Evolutionary conservation across 1,140 invertebrate species (phyloP), one percentile per base, ranked within the genome.

Genomic region (Zaprionus ghesquierei): DNA sequence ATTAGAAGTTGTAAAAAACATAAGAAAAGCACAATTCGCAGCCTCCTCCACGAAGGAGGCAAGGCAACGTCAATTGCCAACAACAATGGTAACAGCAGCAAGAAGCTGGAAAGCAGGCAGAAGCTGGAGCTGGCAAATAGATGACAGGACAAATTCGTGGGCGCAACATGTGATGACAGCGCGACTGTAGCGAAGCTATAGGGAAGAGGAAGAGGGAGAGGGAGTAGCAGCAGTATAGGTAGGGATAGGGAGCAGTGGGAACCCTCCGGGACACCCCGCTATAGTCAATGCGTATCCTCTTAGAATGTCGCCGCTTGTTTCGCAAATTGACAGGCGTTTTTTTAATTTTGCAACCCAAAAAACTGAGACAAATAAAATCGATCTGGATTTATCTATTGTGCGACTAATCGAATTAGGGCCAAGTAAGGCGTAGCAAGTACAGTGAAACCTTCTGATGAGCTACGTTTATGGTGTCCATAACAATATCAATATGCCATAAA

Each of bases 1-100:
- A 86, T 86, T 87, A 86, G 75, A 86, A 81, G 78, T 69, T 81
- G 79, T 87, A 79, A 87, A 87, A 78, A 73, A 59, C 63, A 66
- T 65, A 72, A 72, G 54, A 61, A 60, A 51, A 51, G 23, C 61
- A 75, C 56, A 69, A 74, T 71, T 61, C 46, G 46, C 41, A 46
- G 46, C 51, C 27, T 20, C 33, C 33, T 38, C 41, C 15, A 27
- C 27, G 31, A 1, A 10, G 54, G 38, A 41, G 69, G 46, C 62
- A 54, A 46, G 62, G 46, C 55, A 29, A 25, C 31, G 55, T 22
- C 69, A 68, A 73, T 72, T 55, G 70, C 38, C 70, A 59, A 15
- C 23, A 27, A 31, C 12, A 53, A 77, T 29, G 58, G 53, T 35
- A 63, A 50, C 70, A 66, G 15, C 20, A 33, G 15, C 13, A 27